Percentiles rank a stretch among this genome's conserved stretches.
phyloP scores from a whole-genome alignment of 2,888 invertebrate genomes.

The Scaptomyza cyrtandrae region DNA sequence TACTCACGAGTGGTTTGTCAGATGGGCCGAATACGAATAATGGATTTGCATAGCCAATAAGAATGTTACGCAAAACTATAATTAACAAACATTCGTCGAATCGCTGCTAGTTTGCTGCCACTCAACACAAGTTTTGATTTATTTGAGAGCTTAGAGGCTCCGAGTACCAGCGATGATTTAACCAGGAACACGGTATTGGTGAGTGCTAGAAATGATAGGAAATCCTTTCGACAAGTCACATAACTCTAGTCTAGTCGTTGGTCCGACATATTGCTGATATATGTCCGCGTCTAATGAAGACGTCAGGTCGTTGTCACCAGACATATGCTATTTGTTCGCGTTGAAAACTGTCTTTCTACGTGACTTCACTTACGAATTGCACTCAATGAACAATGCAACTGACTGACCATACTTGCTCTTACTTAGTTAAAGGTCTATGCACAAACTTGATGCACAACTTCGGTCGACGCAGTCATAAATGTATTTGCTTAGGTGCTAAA shows the following conservation, averaged over 20 bases:
- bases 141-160: slow-evolving; percentile 40
- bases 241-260: slow-evolving; percentile 64
- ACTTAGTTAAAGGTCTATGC: slow-evolving; percentile 15
- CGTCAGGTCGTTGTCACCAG: slow-evolving; percentile 77
- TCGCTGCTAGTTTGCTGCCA: slow-evolving; percentile 38
- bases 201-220: slow-evolving; percentile 67
- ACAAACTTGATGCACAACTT: background rate
- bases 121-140: slow-evolving; percentile 63
- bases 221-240: slow-evolving; percentile 74
- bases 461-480: background rate
- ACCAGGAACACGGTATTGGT: slow-evolving; percentile 50
- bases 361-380: slow-evolving; percentile 80
- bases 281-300: slow-evolving; percentile 78
- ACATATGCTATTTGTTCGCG: slow-evolving; percentile 69
- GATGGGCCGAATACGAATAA: slow-evolving; percentile 23
- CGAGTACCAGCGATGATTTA: slow-evolving; percentile 1
- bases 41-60: slow-evolving; percentile 28
- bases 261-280: slow-evolving; percentile 64
- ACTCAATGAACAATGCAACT: slow-evolving; percentile 53
- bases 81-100: slow-evolving; percentile 75
- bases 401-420: slow-evolving; percentile 4
- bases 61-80: slow-evolving; percentile 75
- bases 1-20: slow-evolving; percentile 61
- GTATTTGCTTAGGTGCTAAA: slow-evolving; percentile 1
- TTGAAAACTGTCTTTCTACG: slow-evolving; percentile 77